Conservation (phyloP, 2,888 invertebrate genomes). For the Drosophila fungiperda region DNA sequence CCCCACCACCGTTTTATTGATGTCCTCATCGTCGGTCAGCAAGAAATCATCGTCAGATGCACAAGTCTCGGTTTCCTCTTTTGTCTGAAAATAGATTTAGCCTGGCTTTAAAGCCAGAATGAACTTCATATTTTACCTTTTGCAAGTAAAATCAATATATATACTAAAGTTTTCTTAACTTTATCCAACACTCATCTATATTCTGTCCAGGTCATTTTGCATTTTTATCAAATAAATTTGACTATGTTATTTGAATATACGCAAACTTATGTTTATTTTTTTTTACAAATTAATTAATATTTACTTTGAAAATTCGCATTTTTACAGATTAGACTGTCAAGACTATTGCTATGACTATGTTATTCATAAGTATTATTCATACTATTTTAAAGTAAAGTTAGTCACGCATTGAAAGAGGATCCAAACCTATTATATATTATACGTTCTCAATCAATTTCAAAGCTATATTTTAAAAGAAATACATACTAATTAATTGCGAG, state of each 20-base stretch:
- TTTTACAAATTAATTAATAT: not conserved
- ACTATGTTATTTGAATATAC: not conserved
- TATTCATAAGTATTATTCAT: not conserved
- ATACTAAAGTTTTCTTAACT: not conserved
- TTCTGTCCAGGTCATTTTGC: not conserved
- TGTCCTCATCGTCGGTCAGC: no score
- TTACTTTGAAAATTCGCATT: not conserved
- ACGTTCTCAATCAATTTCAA: no score
- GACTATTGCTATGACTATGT: not conserved
- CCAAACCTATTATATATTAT: no score
- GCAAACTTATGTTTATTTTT: not conserved
- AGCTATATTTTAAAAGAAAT: no score
- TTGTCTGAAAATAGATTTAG: no score
- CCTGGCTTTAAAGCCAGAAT: no score
- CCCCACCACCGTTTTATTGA: no score
- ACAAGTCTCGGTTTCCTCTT: no score
- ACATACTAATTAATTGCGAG: no score
- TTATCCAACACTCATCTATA: not conserved
- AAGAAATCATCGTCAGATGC: no score
- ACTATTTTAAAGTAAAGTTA: not conserved
- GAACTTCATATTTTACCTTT: not conserved
- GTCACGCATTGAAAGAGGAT: not conserved
- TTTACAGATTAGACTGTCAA: not conserved
- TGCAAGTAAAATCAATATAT: not conserved
- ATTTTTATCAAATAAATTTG: not conserved